A percentile compares a stretch with the other conserved stretches of the same genome.
Conservation (phyloP, 2,888 invertebrate species). For the Megalurothrips usitatus region DNA sequence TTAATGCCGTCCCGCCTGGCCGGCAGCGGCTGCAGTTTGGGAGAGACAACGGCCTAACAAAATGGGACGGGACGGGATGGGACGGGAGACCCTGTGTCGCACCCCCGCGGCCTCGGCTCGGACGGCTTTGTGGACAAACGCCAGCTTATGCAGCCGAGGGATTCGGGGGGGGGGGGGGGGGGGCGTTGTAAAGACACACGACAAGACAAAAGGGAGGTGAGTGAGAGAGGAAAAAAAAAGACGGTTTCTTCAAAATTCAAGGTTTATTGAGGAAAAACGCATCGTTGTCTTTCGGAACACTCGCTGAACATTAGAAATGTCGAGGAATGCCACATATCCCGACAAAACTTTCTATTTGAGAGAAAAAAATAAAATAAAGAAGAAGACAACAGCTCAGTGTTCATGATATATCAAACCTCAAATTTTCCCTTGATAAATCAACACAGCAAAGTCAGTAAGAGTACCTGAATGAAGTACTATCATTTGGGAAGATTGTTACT, state of each 20-base stretch:
- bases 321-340: not conserved
- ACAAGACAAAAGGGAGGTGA: not conserved
- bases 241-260: conserved; percentile 19
- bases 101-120: no score
- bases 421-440: conserved; percentile 18
- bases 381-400: conserved; percentile 18
- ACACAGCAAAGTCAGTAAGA: conserved; percentile 26
- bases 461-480: conserved; percentile 26
- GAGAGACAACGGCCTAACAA: no score
- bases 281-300: conserved; percentile 16
- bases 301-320: conserved; percentile 8
- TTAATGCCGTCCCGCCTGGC: no score
- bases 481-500: conserved; percentile 26
- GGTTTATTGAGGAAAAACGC: conserved; percentile 25
- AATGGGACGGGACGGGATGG: no score
- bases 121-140: not conserved
- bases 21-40: no score
- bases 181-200: not conserved
- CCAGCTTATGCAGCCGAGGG: not conserved
- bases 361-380: not conserved
- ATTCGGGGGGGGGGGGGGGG: not conserved
- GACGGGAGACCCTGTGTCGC: no score
- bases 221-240: no score
- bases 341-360: conserved; percentile 1
- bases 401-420: conserved; percentile 10